Conservation (phyloP, 2,113 vertebrate genomes). For the Madoqua kirkii region DNA sequence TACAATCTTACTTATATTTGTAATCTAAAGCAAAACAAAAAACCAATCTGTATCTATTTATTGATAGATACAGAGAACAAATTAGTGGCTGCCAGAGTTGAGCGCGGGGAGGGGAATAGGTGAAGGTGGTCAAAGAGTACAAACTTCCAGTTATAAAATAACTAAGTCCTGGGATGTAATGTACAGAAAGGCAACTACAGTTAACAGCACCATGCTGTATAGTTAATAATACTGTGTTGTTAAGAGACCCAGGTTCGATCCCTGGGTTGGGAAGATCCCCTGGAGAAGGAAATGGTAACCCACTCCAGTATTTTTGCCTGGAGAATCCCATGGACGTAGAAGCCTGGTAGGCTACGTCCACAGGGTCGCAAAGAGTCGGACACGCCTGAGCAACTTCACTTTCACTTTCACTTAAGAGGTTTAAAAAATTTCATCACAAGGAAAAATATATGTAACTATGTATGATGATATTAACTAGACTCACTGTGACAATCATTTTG, state of each 20-base stretch:
- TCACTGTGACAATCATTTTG: not conserved
- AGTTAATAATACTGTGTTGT: not conserved
- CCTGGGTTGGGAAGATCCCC: too few species aligned
- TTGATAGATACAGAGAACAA: not conserved
- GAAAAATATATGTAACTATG: not conserved
- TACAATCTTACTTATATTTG: not conserved
- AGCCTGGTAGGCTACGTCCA: too few species aligned
- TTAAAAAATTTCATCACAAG: not conserved
- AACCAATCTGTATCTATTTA: not conserved
- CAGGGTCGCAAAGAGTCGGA: too few species aligned
- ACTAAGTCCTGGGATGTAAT: not conserved
- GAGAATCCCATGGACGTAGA: too few species aligned
- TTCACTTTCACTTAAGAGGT: not conserved
- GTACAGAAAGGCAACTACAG: not conserved
- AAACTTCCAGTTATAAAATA: not conserved
- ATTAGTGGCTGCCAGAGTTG: not conserved
- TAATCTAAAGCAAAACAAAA: not conserved
- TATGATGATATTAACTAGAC: not conserved
- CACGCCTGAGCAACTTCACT: too few species aligned
- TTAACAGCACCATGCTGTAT: not conserved
- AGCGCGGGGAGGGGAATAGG: rapidly evolving
- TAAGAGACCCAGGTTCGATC: not conserved
- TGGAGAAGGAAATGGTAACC: too few species aligned
- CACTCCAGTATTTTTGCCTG: too few species aligned
- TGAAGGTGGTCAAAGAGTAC: not conserved